phyloP scores from a whole-genome alignment of 2,113 vertebrate genomes.

The Oreochromis tanganicae region DNA sequence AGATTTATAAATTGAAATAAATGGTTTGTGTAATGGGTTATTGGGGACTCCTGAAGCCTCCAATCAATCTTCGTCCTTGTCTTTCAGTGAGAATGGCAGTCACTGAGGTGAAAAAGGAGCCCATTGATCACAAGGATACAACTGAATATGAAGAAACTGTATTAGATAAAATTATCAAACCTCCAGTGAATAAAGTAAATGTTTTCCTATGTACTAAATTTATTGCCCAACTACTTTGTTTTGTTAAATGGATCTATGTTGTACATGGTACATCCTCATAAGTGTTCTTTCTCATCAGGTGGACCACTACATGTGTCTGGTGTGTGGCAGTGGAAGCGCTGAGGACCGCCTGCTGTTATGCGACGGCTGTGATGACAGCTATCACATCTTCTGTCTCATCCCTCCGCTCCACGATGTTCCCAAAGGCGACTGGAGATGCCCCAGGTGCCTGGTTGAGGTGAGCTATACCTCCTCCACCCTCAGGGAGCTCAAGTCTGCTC shows the following conservation, averaged over 20 bases:
- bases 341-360: constrained; percentile 92
- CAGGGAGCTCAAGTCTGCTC: neutral
- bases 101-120: constrained; percentile 73
- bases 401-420: constrained; percentile 95
- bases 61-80: neutral
- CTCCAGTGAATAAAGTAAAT: constrained; percentile 71
- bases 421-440: constrained; percentile 97
- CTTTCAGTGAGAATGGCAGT: constrained; percentile 77
- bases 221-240: neutral
- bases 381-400: constrained; percentile 95
- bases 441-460: constrained; percentile 96
- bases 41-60: neutral
- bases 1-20: neutral
- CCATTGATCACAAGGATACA: constrained; percentile 62
- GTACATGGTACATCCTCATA: neutral
- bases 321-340: constrained; percentile 86
- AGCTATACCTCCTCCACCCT: neutral
- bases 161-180: constrained; percentile 69
- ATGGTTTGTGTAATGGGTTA: neutral
- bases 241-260: neutral
- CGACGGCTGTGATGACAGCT: constrained; percentile 97
- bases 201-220: neutral
- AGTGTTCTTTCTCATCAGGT: constrained; percentile 70
- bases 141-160: constrained; percentile 68
- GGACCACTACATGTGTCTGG: constrained; percentile 91